Evolutionary conservation across 2,888 invertebrate species (phyloP), one percentile per base, ranked within the genome.

Genomic region (Ormyrus nitidulus): DNA sequence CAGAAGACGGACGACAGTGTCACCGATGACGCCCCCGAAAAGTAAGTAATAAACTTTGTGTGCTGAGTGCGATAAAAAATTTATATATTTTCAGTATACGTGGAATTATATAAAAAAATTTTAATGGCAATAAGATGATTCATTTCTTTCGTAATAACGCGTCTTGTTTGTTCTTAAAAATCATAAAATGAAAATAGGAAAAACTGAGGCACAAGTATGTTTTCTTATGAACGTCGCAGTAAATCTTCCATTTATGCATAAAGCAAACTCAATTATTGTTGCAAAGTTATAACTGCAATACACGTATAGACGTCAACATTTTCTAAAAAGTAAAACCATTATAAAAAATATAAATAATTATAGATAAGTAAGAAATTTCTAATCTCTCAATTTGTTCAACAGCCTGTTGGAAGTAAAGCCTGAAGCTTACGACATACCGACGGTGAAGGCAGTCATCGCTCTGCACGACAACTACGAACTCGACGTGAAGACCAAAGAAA

Each of bases 391-490:
- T 8, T 10, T 56, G 10, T 49, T 62, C n/a, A 34, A 9, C 44
- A 96, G 96, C 77, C 92, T 97, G 80, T 88, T 97, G 70, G 92
- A 92, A 6, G 92, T 96, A 51, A 92, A 94, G 83, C 87, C 93
- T 9, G 93, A 93, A 83, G 94, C 92, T 44, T 94, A 93, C 90
- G 92, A 93, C 87, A 94, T 95, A 83, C 92, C 94, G 11, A 96
- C 97, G 5, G 93, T 97, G 79, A 93, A 94, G 84, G 95, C 94
- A 85, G 92, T 97, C 84, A 88, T 88, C 4, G 84, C 86, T 2
- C 92, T 98, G 53, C 93, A 95, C 88, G 95, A 98, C 89, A 98
- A 98, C 90, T 98, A 98, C 88, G 94, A 96, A 86, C 91, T 95
- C 77, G 94, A 95, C 83, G 94, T 95, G 0, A 91, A 93, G 75